A percentile compares a stretch with the other conserved stretches of the same genome.
Evolutionary conservation across 2,797 vertebrate species (phyloP).

Genomic region (Melopsittacus undulatus): DNA sequence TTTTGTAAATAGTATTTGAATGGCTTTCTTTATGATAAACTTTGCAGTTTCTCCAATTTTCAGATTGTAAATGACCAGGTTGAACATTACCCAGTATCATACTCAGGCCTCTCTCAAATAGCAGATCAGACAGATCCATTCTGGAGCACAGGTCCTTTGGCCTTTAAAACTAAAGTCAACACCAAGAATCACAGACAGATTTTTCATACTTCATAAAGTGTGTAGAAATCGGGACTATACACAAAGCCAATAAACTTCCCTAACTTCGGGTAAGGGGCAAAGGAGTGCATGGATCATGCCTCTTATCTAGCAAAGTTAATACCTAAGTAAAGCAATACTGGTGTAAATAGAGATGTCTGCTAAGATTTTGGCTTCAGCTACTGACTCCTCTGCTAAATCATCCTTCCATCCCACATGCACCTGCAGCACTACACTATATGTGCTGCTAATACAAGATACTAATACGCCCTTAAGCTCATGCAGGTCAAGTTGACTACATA

Average conservation of each 20-base stretch:
- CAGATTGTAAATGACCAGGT: not conserved
- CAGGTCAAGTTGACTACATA: accelerated
- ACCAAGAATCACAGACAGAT: not conserved
- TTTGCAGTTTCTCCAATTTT: not conserved
- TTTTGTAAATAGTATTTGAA: not conserved
- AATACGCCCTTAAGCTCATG: not conserved
- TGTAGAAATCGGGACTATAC: not conserved
- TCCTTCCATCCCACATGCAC: accelerated
- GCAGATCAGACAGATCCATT: not conserved
- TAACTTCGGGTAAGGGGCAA: not conserved
- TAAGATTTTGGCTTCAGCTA: accelerated
- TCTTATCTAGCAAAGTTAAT: not conserved
- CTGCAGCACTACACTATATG: not conserved
- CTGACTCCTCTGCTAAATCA: not conserved
- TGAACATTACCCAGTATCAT: accelerated
- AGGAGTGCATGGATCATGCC: not conserved
- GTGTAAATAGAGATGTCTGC: not conserved
- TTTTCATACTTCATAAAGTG: not conserved
- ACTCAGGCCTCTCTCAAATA: not conserved
- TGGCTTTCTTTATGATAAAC: not conserved
- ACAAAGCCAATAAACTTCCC: not conserved
- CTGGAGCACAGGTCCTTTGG: too few relatives aligned
- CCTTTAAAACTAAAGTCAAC: not conserved
- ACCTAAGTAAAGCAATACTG: not conserved
- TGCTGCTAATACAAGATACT: not conserved